Base-by-base conservation (phyloP, 2,888 invertebrate genomes). In the Drosophila pegasa region DNA sequence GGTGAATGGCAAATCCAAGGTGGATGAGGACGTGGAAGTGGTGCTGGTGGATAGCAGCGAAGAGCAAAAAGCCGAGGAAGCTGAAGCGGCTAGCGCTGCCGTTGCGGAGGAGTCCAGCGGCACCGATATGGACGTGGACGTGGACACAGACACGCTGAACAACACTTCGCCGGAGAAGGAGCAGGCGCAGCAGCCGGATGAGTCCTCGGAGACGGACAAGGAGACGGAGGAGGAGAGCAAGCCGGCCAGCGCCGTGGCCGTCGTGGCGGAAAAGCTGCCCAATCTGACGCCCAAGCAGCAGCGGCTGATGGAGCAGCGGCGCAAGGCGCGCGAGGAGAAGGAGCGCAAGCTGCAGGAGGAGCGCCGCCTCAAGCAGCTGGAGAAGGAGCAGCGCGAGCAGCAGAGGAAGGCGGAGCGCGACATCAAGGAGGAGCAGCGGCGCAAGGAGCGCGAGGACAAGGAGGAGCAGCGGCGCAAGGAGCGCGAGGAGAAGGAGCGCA, bases 321-420 rank as follows among this genome's bases (percentile, higher is more conserved):
- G 84, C 9, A 86, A 84, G 50, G 89, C 85, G 3, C 90, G 91
- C n/a, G 91, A 92, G 50, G 91, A 91, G 59, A 90, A 91, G 57
- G 90, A 91, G 40, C 87, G 90, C 45, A 94, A 94, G 57, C 91
- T 92, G 63, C 93, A 93, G 8, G 93, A 92, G 58, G 91, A 91
- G 55, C 89, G 87, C 90, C 78, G 93, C 89, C 89, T 83, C 45
- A 91, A 91, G 71, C 91, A 90, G 52, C 88, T 80, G 33, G 92
- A 92, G 54, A 90, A 87, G 50, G 90, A 91, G 51, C 87, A 88
- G 40, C 85, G 83, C 31, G 90, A 90, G 47, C 84, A 87, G 56
- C 85, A 76, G 9, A 84, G 70, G 60, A 90, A 89, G 48, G 72
- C 75, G 16, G 93, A 93, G 57, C 93, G 92, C 61, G 92, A 93